A percentile compares a stretch with the other conserved stretches of the same genome.
Evolutionary conservation across 2,888 invertebrate species (phyloP).

Genomic region (Bombyx huttoni): DNA sequence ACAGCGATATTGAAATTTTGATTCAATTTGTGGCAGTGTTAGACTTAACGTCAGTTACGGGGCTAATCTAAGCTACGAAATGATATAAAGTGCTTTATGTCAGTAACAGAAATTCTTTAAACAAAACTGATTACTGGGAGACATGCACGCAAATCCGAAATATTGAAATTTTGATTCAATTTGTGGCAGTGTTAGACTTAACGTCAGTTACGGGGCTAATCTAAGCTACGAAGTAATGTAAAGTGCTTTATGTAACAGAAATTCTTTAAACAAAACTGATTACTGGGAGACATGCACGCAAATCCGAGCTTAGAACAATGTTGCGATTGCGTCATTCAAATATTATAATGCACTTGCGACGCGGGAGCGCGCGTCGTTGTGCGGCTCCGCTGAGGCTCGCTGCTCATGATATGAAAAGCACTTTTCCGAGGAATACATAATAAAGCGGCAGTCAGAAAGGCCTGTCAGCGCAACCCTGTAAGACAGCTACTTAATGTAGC

Average conservation of each 20-base stretch:
- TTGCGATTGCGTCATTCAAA: slow-evolving; percentile 55
- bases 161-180: too few relatives aligned
- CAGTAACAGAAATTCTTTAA: slow-evolving; percentile 8
- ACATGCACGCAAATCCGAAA: slow-evolving; percentile 38
- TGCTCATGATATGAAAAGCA: slow-evolving; percentile 66
- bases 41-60: too few relatives aligned
- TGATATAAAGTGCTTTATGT: too few relatives aligned
- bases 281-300: slow-evolving; percentile 31
- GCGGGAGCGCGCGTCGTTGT: slow-evolving; percentile 39
- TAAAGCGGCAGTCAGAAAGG: slow-evolving; percentile 36
- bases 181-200: too few relatives aligned
- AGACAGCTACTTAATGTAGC: slow-evolving; percentile 24
- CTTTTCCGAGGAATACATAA: slow-evolving; percentile 56
- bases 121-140: slow-evolving; percentile 29
- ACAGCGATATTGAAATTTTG: too few relatives aligned
- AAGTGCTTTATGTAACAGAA: too few relatives aligned
- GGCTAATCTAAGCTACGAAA: too few relatives aligned
- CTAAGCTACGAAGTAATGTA: too few relatives aligned
- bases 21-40: too few relatives aligned
- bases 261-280: slow-evolving; percentile 25
- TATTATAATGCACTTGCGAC: slow-evolving; percentile 49
- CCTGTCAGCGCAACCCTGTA: slow-evolving; percentile 19
- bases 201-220: too few relatives aligned
- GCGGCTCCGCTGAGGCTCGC: slow-evolving; percentile 37
- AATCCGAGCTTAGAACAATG: slow-evolving; percentile 44